Base-by-base conservation (phyloP, 2,113 vertebrate genomes). In the Leptobrachium leishanense region DNA sequence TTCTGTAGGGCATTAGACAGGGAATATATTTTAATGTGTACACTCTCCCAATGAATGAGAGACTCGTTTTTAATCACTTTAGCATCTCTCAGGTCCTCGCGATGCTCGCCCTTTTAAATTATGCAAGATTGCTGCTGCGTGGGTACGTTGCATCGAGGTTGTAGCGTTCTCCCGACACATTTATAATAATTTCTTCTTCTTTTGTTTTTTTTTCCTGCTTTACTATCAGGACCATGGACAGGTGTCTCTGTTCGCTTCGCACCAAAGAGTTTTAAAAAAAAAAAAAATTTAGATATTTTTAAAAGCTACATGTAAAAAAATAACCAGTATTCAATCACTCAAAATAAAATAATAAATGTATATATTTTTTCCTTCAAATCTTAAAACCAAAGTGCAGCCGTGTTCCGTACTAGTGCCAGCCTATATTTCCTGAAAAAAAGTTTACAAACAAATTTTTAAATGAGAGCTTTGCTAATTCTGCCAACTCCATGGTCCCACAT, bases 11-110 rank as follows among this genome's bases (percentile, higher is more conserved):
- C 82, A 77, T 63, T 76, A 80, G 76, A 69, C 57, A 53, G 76
- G 74, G 74, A 74, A 81, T 75, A 76, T 72, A 72, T 72, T 46
- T 66, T 73, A 77, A 65, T 57, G 74, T 50, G 68, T 72, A 76
- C 79, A 79, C 76, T 80, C 82, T 85, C 62, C 66, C 68, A 75
- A 80, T 75, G 80, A 83, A 80, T 80, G 79, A 79, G 80, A 73
- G 43, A 12, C 66, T 71, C 63, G 70, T 71, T 71, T 75, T 81
- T 74, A 74, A 69, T 77, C 81, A 79, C 70, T 59, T 82, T 81
- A 75, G 62, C 55, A 57, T 79, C 68, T 71, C 67, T 10, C 55
- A 82, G 71, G 72, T 59, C 72, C 70, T 84, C 59, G 62, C 55
- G 72, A 62, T 68, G 59, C 55, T 57, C 46, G 57, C 71, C 65